phyloP scores from a whole-genome alignment of 2,113 vertebrate species.

The Callocephalon fimbriatum region DNA sequence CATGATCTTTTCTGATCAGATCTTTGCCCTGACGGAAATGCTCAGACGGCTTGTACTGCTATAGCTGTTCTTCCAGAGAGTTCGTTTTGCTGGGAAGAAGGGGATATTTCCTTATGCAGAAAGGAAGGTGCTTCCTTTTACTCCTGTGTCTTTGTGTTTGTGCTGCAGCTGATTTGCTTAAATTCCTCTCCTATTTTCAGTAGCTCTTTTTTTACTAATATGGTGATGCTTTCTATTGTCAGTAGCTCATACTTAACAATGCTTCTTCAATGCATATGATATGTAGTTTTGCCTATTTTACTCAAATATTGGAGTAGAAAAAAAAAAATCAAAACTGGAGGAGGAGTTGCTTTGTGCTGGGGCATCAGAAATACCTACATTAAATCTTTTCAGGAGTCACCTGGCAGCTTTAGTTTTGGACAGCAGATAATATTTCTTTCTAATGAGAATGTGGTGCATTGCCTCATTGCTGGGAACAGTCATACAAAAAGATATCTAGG shows the following conservation, averaged over 20 bases:
- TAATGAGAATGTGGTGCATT: background rate
- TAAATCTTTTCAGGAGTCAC: background rate
- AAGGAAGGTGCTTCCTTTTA: constrained; percentile 2
- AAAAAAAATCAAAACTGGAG: background rate
- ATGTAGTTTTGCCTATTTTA: background rate
- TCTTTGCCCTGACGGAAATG: background rate
- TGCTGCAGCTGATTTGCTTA: background rate
- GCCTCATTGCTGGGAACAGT: background rate
- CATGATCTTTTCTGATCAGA: background rate
- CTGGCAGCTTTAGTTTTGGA: background rate
- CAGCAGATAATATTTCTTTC: background rate
- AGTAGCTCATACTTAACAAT: background rate
- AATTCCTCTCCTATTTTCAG: background rate
- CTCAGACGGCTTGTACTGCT: background rate
- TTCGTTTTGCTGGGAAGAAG: background rate
- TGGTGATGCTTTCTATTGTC: background rate
- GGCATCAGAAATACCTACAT: background rate
- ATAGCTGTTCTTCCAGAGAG: background rate
- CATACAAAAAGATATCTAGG: background rate
- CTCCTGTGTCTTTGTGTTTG: background rate
- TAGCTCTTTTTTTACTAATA: background rate
- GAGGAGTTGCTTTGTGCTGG: background rate
- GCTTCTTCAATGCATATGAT: background rate
- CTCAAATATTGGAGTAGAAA: background rate
- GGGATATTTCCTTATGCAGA: background rate